A percentile compares a stretch with the other conserved stretches of the same genome.
Conservation (phyloP, 2,797 vertebrate genomes). For the Arnoldichthys spilopterus region DNA sequence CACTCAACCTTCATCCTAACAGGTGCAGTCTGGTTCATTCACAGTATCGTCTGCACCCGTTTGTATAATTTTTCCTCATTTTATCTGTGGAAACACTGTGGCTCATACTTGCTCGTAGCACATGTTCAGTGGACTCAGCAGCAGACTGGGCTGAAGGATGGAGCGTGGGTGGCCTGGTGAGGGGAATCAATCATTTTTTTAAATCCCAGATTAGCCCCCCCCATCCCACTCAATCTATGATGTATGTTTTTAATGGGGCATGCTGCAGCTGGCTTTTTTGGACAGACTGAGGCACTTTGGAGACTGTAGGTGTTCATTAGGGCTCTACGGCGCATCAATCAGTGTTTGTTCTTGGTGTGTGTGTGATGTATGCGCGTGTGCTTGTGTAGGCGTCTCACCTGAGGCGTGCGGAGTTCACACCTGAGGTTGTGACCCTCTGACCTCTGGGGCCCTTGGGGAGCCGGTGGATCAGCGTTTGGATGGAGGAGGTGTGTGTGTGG, state of each 20-base stretch:
- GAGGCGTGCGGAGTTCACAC: conserved; percentile 24
- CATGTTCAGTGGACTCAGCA: background rate
- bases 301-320: conserved; percentile 15
- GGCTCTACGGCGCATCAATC: conserved; percentile 41
- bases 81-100: background rate
- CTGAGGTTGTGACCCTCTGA: conserved; percentile 33
- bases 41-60: too few relatives aligned
- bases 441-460: conserved; percentile 11
- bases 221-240: conserved; percentile 48
- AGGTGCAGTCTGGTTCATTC: too few relatives aligned
- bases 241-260: conserved; percentile 49
- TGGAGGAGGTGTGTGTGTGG: conserved; percentile 9
- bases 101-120: background rate
- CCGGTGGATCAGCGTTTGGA: background rate
- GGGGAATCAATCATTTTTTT: conserved; percentile 55
- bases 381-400: conserved; percentile 16
- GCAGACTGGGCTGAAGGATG: background rate
- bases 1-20: too few relatives aligned
- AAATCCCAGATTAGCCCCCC: conserved; percentile 55
- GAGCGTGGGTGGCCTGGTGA: conserved; percentile 32
- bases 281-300: background rate
- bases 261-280: conserved; percentile 9
- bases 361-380: conserved; percentile 29
- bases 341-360: conserved; percentile 52
- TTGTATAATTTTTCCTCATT: background rate